A percentile compares a stretch with the other conserved stretches of the same genome.
Conservation (phyloP, 2,113 vertebrate species). For the Bufo gargarizans region DNA sequence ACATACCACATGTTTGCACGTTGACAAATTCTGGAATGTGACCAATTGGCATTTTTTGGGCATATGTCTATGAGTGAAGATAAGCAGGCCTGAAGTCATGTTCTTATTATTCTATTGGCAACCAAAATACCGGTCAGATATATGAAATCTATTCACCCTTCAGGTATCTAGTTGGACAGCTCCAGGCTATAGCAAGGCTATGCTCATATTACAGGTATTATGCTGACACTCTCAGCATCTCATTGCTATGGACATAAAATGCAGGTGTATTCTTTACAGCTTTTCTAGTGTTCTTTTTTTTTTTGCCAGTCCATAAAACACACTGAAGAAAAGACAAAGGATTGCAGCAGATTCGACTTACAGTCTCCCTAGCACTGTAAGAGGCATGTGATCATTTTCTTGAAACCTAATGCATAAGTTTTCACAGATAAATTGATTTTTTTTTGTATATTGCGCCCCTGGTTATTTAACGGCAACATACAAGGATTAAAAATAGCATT, state of each 20-base stretch:
- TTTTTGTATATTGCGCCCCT: slow-evolving; percentile 14
- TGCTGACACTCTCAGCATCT: neutral
- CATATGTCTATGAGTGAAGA: neutral
- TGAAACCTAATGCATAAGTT: neutral
- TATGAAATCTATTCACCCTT: neutral
- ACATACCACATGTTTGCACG: neutral
- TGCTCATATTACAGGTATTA: neutral
- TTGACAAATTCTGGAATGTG: neutral
- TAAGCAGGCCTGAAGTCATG: neutral
- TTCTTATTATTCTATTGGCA: neutral
- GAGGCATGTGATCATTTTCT: slow-evolving; percentile 8
- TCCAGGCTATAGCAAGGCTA: neutral
- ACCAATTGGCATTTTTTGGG: neutral
- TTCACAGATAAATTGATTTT: slow-evolving; percentile 35
- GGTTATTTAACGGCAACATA: slow-evolving; percentile 10
- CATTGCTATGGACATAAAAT: neutral
- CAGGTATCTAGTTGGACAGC: neutral
- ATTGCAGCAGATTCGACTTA: neutral
- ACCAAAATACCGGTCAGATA: neutral
- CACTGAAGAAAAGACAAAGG: slow-evolving; percentile 13
- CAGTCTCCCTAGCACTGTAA: neutral
- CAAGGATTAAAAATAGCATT: slow-evolving; percentile 10
- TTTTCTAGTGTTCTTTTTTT: slow-evolving; percentile 43
- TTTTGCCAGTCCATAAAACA: slow-evolving; percentile 40
- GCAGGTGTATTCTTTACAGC: slow-evolving; percentile 27